A percentile compares a stretch with the other conserved stretches of the same genome.
Conservation (phyloP, 1,140 invertebrate species). For the Polypedilum pembai region DNA sequence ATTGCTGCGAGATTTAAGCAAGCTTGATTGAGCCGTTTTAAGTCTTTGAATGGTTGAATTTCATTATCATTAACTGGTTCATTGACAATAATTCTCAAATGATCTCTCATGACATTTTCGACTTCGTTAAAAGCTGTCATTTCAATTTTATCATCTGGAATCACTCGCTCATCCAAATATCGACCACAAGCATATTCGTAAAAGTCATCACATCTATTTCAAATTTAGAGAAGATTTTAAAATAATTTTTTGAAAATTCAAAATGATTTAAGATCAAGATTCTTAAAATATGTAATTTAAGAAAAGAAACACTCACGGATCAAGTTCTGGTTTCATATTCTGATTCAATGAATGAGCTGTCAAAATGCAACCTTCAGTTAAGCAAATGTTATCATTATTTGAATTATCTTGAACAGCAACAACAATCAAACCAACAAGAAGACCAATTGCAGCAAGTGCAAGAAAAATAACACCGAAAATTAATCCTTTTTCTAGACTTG, state of each 20-base stretch:
- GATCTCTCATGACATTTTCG: constrained; percentile 1
- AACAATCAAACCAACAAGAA: neutral
- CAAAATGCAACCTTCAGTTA: neutral
- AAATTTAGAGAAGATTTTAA: too few species aligned
- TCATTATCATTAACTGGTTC: neutral
- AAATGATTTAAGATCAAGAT: neutral
- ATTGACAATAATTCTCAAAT: neutral
- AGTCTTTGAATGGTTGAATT: constrained; percentile 29
- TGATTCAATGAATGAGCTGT: neutral
- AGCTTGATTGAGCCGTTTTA: constrained; percentile 40
- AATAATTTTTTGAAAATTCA: too few species aligned
- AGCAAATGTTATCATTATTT: neutral
- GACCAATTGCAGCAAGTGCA: neutral
- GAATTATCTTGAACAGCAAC: neutral
- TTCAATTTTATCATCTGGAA: constrained; percentile 1
- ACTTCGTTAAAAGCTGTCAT: neutral
- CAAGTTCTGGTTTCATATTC: neutral
- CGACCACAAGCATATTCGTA: neutral
- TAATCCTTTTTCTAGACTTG: neutral
- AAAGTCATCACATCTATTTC: neutral
- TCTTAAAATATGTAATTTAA: neutral
- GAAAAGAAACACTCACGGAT: neutral
- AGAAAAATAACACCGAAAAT: neutral
- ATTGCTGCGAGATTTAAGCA: constrained; percentile 44
- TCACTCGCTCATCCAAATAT: neutral